Evolutionary conservation across 92 coral and sea anemone genomes (phyloP).

Genomic region (Zoanthus sansibaricus): DNA sequence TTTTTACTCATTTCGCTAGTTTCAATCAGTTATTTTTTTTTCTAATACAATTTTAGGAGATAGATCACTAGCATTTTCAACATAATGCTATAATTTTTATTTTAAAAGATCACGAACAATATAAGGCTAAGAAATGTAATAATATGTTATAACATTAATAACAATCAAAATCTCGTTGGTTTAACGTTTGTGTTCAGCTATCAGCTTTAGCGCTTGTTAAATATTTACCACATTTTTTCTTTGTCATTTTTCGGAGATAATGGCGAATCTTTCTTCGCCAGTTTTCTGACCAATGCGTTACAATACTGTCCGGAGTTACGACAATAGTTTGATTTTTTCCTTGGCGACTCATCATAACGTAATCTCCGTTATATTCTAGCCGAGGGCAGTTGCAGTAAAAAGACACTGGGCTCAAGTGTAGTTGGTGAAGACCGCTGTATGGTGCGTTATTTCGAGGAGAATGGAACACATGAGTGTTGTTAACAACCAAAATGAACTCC

Average conservation of each 20-base stretch:
- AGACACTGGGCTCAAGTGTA: slow-evolving; percentile 28
- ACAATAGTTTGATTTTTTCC: slow-evolving; percentile 2
- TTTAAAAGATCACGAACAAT: no score
- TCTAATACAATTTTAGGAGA: no score
- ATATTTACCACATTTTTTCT: slow-evolving; percentile 24
- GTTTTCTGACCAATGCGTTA: slow-evolving; percentile 18
- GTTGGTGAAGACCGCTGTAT: slow-evolving; percentile 20
- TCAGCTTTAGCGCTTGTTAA: background rate
- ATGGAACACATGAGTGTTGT: slow-evolving; percentile 29
- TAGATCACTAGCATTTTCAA: no score
- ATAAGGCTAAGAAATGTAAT: no score
- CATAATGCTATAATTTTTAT: no score
- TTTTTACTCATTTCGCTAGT: no score
- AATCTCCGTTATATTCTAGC: slow-evolving; percentile 22
- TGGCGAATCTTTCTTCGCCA: slow-evolving; percentile 20
- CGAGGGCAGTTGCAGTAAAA: slow-evolving; percentile 35
- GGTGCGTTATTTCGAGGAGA: slow-evolving; percentile 13
- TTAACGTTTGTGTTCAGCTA: background rate
- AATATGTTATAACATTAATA: no score
- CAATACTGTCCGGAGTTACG: slow-evolving; percentile 27
- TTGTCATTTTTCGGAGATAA: slow-evolving; percentile 8
- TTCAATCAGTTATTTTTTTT: no score
- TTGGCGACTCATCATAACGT: slow-evolving; percentile 34
- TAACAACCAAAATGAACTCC: background rate
- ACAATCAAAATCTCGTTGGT: background rate